These are phyloP conservation scores for Ceriagrion tenellum DNA, from an alignment of 2,888 invertebrate genomes.

Conservation along the genomic window DNA sequence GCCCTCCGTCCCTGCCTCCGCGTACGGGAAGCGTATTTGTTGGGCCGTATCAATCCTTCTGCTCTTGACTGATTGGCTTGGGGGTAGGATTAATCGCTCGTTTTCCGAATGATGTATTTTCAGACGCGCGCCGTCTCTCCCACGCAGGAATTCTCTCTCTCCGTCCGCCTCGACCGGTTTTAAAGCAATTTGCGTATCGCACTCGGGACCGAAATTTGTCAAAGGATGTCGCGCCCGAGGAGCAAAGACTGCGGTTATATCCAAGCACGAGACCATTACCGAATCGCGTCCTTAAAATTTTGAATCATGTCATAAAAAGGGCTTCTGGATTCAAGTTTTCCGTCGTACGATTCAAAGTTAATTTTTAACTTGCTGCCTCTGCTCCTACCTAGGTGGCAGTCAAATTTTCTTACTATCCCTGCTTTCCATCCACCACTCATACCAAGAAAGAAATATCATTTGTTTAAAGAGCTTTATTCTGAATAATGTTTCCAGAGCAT, in stretches of 20 bases:
- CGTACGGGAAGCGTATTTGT: neutral
- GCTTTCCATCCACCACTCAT: too few species aligned
- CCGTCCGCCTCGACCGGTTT: neutral
- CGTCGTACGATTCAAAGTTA: too few species aligned
- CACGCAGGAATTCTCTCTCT: neutral
- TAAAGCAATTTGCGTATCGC: neutral
- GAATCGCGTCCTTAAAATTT: neutral
- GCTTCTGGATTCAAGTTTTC: too few species aligned
- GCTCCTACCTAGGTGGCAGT: too few species aligned
- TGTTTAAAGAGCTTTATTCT: too few species aligned
- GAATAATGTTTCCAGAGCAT: too few species aligned
- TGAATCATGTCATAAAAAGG: neutral
- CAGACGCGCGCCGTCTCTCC: neutral
- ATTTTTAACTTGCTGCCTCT: neutral
- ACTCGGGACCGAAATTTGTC: neutral
- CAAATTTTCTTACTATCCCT: too few species aligned
- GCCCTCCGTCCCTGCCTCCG: too few species aligned
- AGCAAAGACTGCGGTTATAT: neutral
- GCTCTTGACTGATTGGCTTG: constrained; percentile 55
- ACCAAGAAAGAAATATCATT: too few species aligned
- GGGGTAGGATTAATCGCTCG: constrained; percentile 48
- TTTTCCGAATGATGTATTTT: constrained; percentile 24
- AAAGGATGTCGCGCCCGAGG: neutral
- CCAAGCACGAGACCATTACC: neutral
- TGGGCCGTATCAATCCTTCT: neutral